Conservation (phyloP, 2,113 vertebrate genomes). For the Zootoca vivipara region DNA sequence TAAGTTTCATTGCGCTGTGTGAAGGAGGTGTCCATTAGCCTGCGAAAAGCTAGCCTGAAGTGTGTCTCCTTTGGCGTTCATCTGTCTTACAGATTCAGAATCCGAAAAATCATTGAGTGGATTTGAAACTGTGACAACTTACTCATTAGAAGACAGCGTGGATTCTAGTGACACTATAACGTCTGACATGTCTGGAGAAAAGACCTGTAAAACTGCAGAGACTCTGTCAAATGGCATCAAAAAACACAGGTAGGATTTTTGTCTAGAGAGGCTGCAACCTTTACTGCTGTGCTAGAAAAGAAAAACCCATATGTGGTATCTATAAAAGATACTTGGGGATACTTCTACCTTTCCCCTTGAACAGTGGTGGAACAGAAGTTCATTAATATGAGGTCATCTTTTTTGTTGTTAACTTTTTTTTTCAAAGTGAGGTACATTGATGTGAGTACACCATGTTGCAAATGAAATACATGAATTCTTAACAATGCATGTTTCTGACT, state of each 20-base stretch:
- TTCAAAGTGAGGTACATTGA: background rate
- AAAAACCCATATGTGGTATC: background rate
- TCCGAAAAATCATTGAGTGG: slow-evolving; percentile 89
- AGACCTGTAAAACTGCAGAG: slow-evolving; percentile 81
- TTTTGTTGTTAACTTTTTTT: background rate
- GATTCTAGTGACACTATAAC: slow-evolving; percentile 73
- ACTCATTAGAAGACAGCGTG: slow-evolving; percentile 79
- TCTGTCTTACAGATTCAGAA: slow-evolving; percentile 85
- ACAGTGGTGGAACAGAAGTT: background rate
- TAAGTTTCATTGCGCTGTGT: slow-evolving; percentile 79
- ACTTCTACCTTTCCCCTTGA: background rate
- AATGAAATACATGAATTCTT: slow-evolving; percentile 24
- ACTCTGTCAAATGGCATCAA: slow-evolving; percentile 86
- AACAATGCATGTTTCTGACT: slow-evolving; percentile 9
- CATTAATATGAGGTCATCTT: background rate
- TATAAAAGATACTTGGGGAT: slow-evolving; percentile 13
- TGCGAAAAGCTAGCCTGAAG: slow-evolving; percentile 50
- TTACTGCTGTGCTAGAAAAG: background rate
- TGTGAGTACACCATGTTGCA: background rate
- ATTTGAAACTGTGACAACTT: slow-evolving; percentile 86
- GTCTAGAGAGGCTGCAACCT: background rate
- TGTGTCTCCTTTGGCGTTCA: slow-evolving; percentile 66
- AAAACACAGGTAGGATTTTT: slow-evolving; percentile 87
- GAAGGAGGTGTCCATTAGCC: slow-evolving; percentile 68
- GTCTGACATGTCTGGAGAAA: slow-evolving; percentile 81